Conservation (phyloP, 2,888 invertebrate genomes). For the Malthinus seriepunctatus region DNA sequence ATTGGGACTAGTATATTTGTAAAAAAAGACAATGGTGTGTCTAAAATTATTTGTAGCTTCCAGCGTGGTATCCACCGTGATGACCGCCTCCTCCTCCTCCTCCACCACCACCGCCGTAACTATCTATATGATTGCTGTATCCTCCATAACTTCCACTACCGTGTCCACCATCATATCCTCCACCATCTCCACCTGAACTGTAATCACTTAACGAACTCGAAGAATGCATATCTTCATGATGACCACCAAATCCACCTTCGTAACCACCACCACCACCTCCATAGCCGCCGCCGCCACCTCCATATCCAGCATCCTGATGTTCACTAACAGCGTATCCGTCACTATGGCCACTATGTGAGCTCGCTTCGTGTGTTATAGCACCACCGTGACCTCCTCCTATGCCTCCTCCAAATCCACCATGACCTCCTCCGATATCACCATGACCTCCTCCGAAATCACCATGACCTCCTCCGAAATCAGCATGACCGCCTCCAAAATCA, state of each 20-base stretch:
- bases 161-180: conserved; percentile 30
- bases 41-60: too few relatives aligned
- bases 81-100: conserved; percentile 37
- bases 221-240: conserved; percentile 2
- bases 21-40: too few relatives aligned
- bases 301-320: conserved; percentile 44
- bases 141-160: conserved; percentile 35
- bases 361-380: background rate
- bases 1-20: too few relatives aligned
- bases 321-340: conserved; percentile 19
- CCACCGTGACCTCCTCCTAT: conserved; percentile 37
- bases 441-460: conserved; percentile 58
- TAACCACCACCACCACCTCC: conserved; percentile 36
- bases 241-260: conserved; percentile 21
- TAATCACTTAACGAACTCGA: conserved; percentile 33
- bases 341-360: conserved; percentile 14
- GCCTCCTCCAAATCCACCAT: conserved; percentile 53
- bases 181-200: conserved; percentile 34
- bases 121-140: conserved; percentile 32
- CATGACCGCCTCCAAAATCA: conserved; percentile 36
- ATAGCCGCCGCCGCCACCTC: conserved; percentile 43
- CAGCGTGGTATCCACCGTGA: conserved; percentile 36
- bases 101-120: conserved; percentile 31
- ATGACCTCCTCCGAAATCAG: conserved; percentile 41
- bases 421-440: conserved; percentile 39